Conservation (phyloP, 2,113 vertebrate genomes). For the Tenrec ecaudatus region DNA sequence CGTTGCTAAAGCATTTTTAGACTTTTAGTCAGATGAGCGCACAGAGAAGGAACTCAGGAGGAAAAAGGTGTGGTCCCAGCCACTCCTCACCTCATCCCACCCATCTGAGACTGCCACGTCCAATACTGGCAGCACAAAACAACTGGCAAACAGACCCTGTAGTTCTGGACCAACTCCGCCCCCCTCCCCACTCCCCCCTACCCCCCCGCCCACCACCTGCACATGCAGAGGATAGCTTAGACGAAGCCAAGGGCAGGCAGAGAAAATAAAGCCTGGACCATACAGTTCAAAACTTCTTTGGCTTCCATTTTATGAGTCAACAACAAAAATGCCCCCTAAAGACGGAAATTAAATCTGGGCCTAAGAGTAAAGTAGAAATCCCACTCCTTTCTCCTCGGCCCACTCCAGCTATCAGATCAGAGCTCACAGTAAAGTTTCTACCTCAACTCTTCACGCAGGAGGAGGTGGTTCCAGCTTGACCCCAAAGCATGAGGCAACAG, state of each 20-base stretch:
- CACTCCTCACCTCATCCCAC: background rate
- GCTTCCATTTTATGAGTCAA: conserved; percentile 35
- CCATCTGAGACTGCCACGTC: background rate
- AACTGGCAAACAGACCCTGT: conserved; percentile 13
- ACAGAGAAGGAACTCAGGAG: conserved; percentile 47
- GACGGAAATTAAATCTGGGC: background rate
- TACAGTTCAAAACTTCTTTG: background rate
- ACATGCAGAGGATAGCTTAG: background rate
- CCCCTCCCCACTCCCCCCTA: background rate
- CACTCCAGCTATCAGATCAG: background rate
- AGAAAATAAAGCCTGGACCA: conserved; percentile 12
- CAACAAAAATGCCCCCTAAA: conserved; percentile 28
- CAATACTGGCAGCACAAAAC: background rate
- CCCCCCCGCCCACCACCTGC: background rate
- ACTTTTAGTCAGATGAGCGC: conserved; percentile 46
- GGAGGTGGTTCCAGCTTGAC: background rate
- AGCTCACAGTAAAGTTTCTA: background rate
- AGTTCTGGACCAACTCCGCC: conserved; percentile 1
- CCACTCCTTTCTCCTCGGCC: background rate
- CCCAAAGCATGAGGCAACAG: background rate
- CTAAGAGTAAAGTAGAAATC: conserved; percentile 13
- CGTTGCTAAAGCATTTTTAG: conserved; percentile 56
- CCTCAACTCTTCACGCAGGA: background rate
- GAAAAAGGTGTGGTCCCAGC: background rate
- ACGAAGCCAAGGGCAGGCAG: background rate